Evolutionary conservation across 1,140 invertebrate genomes (phyloP).

Genomic region (Nasonia giraulti): DNA sequence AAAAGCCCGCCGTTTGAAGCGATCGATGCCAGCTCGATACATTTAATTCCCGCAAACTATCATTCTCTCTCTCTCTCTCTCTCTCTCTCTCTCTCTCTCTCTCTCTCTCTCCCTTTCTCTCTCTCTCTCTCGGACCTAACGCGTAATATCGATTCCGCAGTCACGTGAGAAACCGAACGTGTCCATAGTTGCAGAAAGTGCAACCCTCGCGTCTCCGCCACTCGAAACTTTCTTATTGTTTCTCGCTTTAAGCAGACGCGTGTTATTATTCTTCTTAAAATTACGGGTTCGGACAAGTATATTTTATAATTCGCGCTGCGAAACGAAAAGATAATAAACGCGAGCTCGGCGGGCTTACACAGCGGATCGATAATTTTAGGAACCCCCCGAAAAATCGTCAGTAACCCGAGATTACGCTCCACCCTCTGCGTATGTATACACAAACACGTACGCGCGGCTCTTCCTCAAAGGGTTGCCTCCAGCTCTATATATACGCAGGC

Average conservation of each 20-base stretch:
- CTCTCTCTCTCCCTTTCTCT: no score
- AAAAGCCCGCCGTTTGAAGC: slow-evolving; percentile 17
- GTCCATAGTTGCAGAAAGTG: slow-evolving; percentile 38
- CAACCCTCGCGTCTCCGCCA: background rate
- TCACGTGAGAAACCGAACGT: slow-evolving; percentile 34
- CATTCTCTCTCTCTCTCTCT: background rate
- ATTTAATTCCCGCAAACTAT: background rate
- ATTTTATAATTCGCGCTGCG: background rate
- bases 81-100: no score
- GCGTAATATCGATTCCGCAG: slow-evolving; percentile 38
- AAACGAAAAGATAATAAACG: slow-evolving; percentile 1
- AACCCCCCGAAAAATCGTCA: slow-evolving; percentile 45
- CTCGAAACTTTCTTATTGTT: slow-evolving; percentile 11
- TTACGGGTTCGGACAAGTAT: background rate
- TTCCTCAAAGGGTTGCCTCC: slow-evolving; percentile 45
- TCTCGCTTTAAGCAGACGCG: background rate
- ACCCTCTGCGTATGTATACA: background rate
- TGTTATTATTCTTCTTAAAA: background rate
- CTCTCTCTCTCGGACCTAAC: background rate
- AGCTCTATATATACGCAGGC: background rate
- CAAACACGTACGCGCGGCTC: background rate
- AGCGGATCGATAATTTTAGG: slow-evolving; percentile 40
- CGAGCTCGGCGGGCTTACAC: background rate
- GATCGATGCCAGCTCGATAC: slow-evolving; percentile 37
- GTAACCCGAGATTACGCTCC: slow-evolving; percentile 46